Base-by-base conservation (phyloP, 2,888 invertebrate species). In the Tupiocoris notatus region DNA sequence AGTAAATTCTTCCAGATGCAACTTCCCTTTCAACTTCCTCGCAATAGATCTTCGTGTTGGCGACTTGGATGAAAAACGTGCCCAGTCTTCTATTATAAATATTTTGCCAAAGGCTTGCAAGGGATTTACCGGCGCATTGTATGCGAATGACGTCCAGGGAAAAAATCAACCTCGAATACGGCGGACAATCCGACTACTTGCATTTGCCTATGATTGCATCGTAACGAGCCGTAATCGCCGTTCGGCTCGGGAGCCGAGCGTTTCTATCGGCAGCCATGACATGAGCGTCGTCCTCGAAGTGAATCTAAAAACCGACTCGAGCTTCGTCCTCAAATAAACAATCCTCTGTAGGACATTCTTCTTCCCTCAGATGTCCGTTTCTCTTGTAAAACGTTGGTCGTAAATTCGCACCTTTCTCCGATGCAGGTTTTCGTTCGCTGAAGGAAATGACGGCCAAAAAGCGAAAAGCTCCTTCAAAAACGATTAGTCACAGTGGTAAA, bases 111-210 rank as follows among this genome's bases (percentile, higher is more conserved):
- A 66, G n/a, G n/a, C 54, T 12, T n/a, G n/a, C 39, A n/a, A 1
- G 56, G 66, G 66, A 66, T 66, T 66, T 66, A 66, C 66, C 54
- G 66, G 20, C 66, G 54, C 66, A 66, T 66, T 66, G 66, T 66
- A 66, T 39, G 39, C 66, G 54, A 64, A 39, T 23, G 24, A 25
- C n/a, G 64, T 39, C 1, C 21, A 66, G 18, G 39, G 21, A 1
- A 66, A 66, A 66, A 66, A 54, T 12, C 54, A 18, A 21, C 20
- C 56, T 21, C 66, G 16, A 21, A 21, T 20, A 39, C 21, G 66
- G 21, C 66, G 17, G 24, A 62, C 24, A 18, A 7, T 24, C 16
- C 64, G 24, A 24, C 16, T 64, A 24, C 64, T 23, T 17, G 39
- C 21, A 66, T 66, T 66, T 66, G 66, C 66, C 39, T 66, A 56